Conservation (phyloP, 2,888 invertebrate species). For the Glaucopsyche alexis region DNA sequence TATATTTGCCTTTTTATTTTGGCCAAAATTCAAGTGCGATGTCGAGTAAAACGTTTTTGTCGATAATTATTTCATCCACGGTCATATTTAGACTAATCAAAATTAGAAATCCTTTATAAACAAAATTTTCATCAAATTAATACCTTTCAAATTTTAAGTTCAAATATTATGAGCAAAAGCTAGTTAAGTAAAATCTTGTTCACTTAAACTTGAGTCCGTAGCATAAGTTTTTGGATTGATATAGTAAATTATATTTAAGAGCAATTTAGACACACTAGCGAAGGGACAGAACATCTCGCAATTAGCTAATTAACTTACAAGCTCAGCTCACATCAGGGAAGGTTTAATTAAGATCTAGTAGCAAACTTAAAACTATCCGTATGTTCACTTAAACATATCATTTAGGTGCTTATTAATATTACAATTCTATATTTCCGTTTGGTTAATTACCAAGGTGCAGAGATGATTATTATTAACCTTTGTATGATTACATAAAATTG, state of each 20-base stretch:
- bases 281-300: conserved; percentile 4
- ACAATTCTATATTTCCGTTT: too few species aligned
- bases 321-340: conserved; percentile 8
- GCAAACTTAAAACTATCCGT: background rate
- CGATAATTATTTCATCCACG: background rate
- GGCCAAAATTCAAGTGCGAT: background rate
- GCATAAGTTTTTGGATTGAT: background rate
- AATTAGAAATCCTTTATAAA: too few species aligned
- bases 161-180: background rate
- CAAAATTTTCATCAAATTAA: too few species aligned
- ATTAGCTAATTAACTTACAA: conserved; percentile 15
- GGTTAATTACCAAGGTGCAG: too few species aligned
- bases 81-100: too few species aligned
- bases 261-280: background rate
- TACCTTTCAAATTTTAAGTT: background rate
- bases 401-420: background rate
- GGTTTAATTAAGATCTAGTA: conserved; percentile 17
- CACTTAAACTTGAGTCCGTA: background rate
- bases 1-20: background rate
- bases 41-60: background rate
- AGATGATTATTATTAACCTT: too few species aligned
- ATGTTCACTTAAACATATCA: background rate
- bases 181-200: background rate
- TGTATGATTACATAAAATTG: too few species aligned
- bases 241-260: background rate